These are phyloP conservation scores for Danio aesculapii DNA, from an alignment of 2,797 vertebrate genomes.

Conservation along the genomic window DNA sequence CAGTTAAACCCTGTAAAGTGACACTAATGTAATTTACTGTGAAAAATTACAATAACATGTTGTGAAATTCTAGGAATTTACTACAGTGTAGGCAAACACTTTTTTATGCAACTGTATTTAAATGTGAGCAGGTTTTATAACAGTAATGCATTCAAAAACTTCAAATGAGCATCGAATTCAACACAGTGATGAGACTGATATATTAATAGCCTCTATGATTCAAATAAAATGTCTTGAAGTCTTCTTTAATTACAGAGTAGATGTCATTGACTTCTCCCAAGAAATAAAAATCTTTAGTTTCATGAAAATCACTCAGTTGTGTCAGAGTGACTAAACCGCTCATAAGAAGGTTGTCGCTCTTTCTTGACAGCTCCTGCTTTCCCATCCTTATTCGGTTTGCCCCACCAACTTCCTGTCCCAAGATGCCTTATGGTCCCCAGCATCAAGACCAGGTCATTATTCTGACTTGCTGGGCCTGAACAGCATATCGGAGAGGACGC, in stretches of 20 bases:
- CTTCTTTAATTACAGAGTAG: neutral
- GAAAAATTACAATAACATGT: no score
- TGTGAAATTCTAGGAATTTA: no score
- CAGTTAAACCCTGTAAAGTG: no score
- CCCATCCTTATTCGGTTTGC: conserved; percentile 37
- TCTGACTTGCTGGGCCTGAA: conserved; percentile 67
- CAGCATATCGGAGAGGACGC: conserved; percentile 55
- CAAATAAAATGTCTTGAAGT: neutral
- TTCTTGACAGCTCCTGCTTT: conserved; percentile 6
- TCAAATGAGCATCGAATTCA: conserved; percentile 55
- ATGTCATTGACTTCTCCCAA: neutral
- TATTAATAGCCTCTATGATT: conserved; percentile 43
- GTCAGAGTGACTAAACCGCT: neutral
- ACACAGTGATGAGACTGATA: conserved; percentile 39
- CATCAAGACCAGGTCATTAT: conserved; percentile 63
- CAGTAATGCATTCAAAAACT: no score
- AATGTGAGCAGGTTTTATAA: no score
- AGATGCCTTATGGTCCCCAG: conserved; percentile 46
- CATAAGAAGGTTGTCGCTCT: conserved; percentile 15
- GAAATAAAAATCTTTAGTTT: neutral
- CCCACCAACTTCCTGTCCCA: conserved; percentile 50
- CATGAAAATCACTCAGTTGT: neutral
- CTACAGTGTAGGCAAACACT: no score
- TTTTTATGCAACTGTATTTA: no score
- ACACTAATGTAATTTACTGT: no score